phyloP scores from a whole-genome alignment of 2,797 vertebrate genomes.

The Bradypus variegatus region DNA sequence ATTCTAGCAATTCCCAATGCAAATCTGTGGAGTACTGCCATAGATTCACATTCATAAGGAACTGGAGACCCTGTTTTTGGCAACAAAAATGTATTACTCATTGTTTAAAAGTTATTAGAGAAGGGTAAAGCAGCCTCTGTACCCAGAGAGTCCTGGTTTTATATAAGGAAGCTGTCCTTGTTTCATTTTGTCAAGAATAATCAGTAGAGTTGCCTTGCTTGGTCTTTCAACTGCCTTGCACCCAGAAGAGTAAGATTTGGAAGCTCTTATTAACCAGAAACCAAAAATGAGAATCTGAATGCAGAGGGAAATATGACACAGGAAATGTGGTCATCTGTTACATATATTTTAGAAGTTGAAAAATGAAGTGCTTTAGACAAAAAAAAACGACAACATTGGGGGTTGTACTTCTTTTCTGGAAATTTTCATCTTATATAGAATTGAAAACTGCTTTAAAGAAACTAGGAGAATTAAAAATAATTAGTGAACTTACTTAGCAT shows the following conservation, averaged over 20 bases:
- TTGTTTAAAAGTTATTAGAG: neutral
- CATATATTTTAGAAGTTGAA: neutral
- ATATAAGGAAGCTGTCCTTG: accelerated
- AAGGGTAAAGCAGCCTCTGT: neutral
- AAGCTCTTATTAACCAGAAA: neutral
- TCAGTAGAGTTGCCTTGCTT: accelerated
- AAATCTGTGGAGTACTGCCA: accelerated
- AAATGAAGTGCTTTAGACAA: neutral
- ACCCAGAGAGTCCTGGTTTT: neutral
- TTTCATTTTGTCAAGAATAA: neutral
- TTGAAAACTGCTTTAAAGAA: neutral
- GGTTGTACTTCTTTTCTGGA: too few species aligned
- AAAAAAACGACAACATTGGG: neutral
- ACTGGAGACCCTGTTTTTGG: neutral
- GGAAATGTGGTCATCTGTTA: neutral
- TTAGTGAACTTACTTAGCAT: accelerated
- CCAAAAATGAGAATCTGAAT: neutral
- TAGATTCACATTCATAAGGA: too few species aligned
- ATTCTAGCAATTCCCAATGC: accelerated
- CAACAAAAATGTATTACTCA: neutral
- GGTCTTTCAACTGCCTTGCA: accelerated
- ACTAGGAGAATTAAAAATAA: neutral
- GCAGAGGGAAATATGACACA: too few species aligned
- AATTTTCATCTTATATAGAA: neutral
- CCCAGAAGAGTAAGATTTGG: neutral